Conservation (phyloP, 2,113 vertebrate genomes). For the Ploceus nigricollis region DNA sequence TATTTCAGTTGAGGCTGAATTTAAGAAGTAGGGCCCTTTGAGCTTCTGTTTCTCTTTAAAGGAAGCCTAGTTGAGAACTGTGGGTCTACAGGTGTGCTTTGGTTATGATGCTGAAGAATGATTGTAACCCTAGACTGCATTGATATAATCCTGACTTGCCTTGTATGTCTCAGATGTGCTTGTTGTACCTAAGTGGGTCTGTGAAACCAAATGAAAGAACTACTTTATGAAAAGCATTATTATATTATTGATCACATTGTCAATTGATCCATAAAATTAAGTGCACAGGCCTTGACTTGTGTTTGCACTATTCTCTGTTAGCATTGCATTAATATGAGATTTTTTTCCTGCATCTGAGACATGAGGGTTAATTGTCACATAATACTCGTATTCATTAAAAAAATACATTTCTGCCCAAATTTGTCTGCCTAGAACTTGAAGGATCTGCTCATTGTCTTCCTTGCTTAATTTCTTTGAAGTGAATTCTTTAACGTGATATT, state of each 20-base stretch:
- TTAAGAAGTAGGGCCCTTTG: background rate
- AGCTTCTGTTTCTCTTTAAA: background rate
- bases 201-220: background rate
- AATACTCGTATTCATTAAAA: background rate
- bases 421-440: background rate
- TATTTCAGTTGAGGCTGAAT: background rate
- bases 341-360: background rate
- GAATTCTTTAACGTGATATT: background rate
- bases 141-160: background rate
- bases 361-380: background rate
- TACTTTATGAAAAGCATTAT: background rate
- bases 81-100: background rate
- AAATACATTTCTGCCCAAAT: background rate
- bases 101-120: background rate
- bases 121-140: background rate
- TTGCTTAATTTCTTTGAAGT: background rate
- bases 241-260: background rate
- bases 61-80: background rate
- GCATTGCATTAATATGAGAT: background rate
- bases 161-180: background rate
- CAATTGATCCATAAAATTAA: background rate
- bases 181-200: background rate
- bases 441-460: background rate
- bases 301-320: background rate
- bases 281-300: background rate